phyloP scores from a whole-genome alignment of 2,113 vertebrate genomes.

The Telmatochromis sp. region DNA sequence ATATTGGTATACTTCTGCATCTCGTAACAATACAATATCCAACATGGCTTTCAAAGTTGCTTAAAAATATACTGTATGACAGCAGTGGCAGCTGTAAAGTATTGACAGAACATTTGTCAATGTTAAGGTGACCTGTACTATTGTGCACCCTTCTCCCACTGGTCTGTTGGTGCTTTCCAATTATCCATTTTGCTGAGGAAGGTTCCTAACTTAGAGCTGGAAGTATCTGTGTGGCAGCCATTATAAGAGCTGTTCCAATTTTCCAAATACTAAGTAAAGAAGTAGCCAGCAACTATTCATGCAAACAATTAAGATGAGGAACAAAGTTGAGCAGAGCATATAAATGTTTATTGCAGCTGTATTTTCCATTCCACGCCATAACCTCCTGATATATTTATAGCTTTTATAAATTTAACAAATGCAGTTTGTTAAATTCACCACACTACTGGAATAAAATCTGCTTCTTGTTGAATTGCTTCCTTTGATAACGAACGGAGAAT shows the following conservation, averaged over 20 bases:
- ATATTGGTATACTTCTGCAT: not conserved
- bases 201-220: not conserved
- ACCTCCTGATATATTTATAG: not conserved
- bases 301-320: not conserved
- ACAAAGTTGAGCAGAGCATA: not conserved
- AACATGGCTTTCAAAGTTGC: not conserved
- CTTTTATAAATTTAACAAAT: not conserved
- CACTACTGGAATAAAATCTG: not conserved
- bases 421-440: not conserved
- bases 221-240: not conserved
- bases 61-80: not conserved
- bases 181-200: not conserved
- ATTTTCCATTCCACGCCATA: not conserved
- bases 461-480: not conserved
- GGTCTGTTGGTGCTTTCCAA: not conserved
- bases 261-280: not conserved
- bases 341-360: not conserved
- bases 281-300: not conserved
- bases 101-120: not conserved
- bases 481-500: not conserved
- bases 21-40: not conserved
- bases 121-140: not conserved
- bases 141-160: not conserved
- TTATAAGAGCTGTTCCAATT: not conserved
- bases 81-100: not conserved